Evolutionary conservation across 1,140 invertebrate genomes (phyloP).

Genomic region (Elysia chlorotica): DNA sequence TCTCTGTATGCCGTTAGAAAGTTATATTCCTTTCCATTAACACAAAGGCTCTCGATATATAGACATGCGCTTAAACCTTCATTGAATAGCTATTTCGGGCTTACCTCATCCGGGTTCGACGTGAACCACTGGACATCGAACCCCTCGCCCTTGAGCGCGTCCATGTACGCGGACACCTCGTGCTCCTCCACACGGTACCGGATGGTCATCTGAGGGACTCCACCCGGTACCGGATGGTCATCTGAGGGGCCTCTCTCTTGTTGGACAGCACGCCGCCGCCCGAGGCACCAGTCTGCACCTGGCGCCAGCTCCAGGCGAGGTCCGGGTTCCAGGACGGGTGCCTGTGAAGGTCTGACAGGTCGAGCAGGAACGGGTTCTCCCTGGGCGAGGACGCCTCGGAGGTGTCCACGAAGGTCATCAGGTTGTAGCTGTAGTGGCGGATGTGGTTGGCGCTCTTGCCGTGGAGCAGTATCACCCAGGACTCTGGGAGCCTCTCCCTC

Average conservation of each 20-base stretch:
- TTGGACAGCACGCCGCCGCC: too few relatives aligned
- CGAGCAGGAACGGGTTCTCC: conserved; percentile 34
- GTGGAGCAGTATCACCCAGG: conserved; percentile 44
- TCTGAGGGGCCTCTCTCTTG: too few relatives aligned
- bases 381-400: not conserved
- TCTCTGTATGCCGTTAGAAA: too few relatives aligned
- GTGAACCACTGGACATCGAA: conserved; percentile 47
- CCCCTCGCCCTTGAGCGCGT: conserved; percentile 36
- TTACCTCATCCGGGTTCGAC: conserved; percentile 38
- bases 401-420: conserved; percentile 37
- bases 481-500: conserved; percentile 10
- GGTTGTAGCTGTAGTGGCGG: conserved; percentile 31
- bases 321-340: conserved; percentile 6
- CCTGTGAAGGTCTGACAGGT: conserved; percentile 37
- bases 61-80: too few relatives aligned
- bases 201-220: too few relatives aligned
- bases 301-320: not conserved
- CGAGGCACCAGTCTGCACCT: too few relatives aligned
- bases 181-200: conserved; percentile 44
- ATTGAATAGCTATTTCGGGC: too few relatives aligned
- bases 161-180: conserved; percentile 41
- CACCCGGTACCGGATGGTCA: too few relatives aligned
- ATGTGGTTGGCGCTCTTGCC: conserved; percentile 35
- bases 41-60: too few relatives aligned
- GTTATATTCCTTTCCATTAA: too few relatives aligned